Evolutionary conservation across 2,113 vertebrate species (phyloP).

Genomic region (Lethenteron camtschaticum): DNA sequence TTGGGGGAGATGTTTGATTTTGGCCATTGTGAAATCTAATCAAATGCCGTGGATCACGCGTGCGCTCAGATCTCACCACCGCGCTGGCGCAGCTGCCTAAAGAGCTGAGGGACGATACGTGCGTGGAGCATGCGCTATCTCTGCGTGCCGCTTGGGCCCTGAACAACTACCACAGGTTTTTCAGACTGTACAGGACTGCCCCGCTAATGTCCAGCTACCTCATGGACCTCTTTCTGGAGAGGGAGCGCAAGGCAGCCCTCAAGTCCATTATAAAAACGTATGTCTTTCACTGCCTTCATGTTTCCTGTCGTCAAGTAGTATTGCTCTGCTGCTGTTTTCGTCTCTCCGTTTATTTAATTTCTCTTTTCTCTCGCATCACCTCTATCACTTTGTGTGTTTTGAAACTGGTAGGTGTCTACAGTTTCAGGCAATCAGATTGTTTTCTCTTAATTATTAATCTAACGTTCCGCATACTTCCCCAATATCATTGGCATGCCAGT

Average conservation of each 20-base stretch:
- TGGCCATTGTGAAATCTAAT: too few relatives aligned
- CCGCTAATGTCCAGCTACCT: constrained; percentile 71
- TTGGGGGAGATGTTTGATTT: too few relatives aligned
- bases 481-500: too few relatives aligned
- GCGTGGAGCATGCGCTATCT: constrained; percentile 46
- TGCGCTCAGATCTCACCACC: constrained; percentile 42
- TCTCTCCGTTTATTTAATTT: constrained; percentile 6
- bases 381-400: neutral
- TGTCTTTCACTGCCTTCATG: constrained; percentile 16
- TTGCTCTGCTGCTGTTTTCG: constrained; percentile 4
- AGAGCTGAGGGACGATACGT: constrained; percentile 38
- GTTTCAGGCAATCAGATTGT: too few relatives aligned
- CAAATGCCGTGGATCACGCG: too few relatives aligned
- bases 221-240: constrained; percentile 70
- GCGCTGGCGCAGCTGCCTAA: constrained; percentile 54
- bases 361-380: constrained; percentile 7
- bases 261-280: constrained; percentile 74
- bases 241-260: constrained; percentile 53
- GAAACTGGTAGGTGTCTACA: too few relatives aligned
- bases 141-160: constrained; percentile 59
- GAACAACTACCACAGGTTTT: constrained; percentile 60
- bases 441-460: too few relatives aligned
- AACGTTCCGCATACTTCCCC: too few relatives aligned
- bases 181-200: constrained; percentile 41
- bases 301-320: neutral